phyloP scores from a whole-genome alignment of 1,140 invertebrate species.

The Acromyrmex charruanus region DNA sequence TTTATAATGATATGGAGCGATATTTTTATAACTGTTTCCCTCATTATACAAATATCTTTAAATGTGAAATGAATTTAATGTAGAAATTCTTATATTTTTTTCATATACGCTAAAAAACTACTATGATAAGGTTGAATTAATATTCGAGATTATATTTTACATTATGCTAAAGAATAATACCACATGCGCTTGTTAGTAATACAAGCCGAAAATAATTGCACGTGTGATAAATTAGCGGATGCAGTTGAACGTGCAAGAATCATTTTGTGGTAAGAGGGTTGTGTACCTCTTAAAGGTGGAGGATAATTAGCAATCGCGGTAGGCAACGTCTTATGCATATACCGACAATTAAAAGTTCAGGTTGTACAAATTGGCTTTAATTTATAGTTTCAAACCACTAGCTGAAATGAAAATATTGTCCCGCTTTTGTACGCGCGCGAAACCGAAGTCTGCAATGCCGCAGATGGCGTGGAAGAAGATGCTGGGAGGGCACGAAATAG shows the following conservation, averaged over 20 bases:
- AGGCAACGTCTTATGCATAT: not conserved
- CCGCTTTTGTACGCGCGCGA: conserved; percentile 24
- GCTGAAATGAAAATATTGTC: conserved; percentile 33
- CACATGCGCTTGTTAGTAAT: not conserved
- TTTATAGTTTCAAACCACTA: conserved; percentile 8
- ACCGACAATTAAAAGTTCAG: conserved; percentile 24
- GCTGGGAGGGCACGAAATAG: conserved; percentile 71
- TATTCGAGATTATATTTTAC: not conserved
- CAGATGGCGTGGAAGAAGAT: conserved; percentile 78
- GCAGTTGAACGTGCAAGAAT: not conserved
- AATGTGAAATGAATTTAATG: not conserved
- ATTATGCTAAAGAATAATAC: not conserved
- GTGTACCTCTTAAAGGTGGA: not conserved
- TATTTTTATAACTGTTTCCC: not conserved
- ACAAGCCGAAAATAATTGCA: conserved; percentile 11
- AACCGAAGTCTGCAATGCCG: conserved; percentile 48
- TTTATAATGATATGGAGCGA: not conserved
- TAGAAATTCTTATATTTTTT: not conserved
- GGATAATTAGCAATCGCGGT: not conserved
- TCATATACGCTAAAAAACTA: not conserved
- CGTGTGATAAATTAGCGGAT: conserved; percentile 7
- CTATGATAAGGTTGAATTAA: not conserved
- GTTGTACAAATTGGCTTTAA: conserved; percentile 41
- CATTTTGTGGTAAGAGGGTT: not conserved
- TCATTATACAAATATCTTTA: not conserved